Percentiles rank a stretch among this genome's conserved stretches.
phyloP scores from a whole-genome alignment of 2,888 invertebrate species.

The Acutogordius australiensis region DNA sequence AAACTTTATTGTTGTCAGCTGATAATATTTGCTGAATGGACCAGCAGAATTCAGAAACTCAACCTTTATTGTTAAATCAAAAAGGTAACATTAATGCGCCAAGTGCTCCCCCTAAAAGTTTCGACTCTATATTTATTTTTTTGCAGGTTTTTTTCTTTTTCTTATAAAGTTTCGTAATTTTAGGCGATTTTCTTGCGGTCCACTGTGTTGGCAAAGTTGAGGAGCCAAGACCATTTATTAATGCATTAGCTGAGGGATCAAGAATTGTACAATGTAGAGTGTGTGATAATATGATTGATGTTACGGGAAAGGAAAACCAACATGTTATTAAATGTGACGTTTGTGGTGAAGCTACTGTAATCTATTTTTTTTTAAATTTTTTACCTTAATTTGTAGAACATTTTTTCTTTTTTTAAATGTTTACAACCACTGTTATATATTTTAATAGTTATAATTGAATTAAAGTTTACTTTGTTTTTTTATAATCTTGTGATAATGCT shows the following conservation, averaged over 20 bases:
- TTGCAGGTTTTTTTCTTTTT: no score
- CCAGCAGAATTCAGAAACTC: not conserved
- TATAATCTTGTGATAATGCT: no score
- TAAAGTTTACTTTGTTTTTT: no score
- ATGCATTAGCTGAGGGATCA: conserved; percentile 1
- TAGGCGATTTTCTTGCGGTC: not conserved
- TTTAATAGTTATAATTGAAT: no score
- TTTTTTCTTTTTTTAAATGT: no score
- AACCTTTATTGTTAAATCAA: not conserved
- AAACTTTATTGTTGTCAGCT: no score
- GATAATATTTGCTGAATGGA: no score
- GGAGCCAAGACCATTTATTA: conserved; percentile 8
- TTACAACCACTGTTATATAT: no score
- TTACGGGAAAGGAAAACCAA: conserved; percentile 64
- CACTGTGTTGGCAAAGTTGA: not conserved
- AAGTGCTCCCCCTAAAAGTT: not conserved
- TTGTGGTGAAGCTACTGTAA: conserved; percentile 22
- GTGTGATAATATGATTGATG: conserved; percentile 78
- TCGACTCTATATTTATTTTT: not conserved
- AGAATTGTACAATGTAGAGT: conserved; percentile 39
- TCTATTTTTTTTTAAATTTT: not conserved
- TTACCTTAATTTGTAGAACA: no score
- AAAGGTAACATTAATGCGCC: not conserved
- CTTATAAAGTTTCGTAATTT: no score
- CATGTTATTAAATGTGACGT: conserved; percentile 80